Conservation (phyloP, 2,888 invertebrate species). For the Macrophya annulata region DNA sequence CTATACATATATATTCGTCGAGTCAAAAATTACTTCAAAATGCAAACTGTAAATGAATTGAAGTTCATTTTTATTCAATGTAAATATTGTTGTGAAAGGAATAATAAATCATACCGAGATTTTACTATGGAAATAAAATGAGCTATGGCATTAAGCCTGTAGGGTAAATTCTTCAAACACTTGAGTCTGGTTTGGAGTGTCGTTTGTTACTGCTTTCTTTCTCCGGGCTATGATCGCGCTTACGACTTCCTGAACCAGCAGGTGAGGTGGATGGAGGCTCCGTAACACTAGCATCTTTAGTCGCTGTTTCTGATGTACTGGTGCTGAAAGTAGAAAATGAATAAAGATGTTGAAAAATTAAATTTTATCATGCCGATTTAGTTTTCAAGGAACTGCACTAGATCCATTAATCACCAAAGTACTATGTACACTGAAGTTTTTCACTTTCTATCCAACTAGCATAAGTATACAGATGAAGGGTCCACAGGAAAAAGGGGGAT, state of each 20-base stretch:
- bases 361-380: not conserved
- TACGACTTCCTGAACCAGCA: slow-evolving; percentile 65
- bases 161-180: slow-evolving; percentile 60
- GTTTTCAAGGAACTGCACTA: not conserved
- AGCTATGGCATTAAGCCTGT: slow-evolving; percentile 49
- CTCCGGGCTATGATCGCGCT: slow-evolving; percentile 73
- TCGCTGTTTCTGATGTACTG: slow-evolving; percentile 45
- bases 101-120: slow-evolving; percentile 42
- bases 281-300: slow-evolving; percentile 33
- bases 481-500: too few species aligned
- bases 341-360: slow-evolving; percentile 18
- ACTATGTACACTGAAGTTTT: slow-evolving; percentile 5
- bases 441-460: not conserved
- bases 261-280: slow-evolving; percentile 46
- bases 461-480: slow-evolving; percentile 9
- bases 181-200: slow-evolving; percentile 68
- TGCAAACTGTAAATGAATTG: not conserved
- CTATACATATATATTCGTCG: not conserved
- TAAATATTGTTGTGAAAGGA: not conserved
- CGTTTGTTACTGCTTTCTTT: slow-evolving; percentile 71
- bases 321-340: slow-evolving; percentile 45
- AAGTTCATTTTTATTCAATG: not conserved
- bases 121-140: slow-evolving; percentile 43
- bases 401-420: slow-evolving; percentile 17
- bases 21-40: not conserved